Conservation (phyloP, 30 jellyfish, hydroid and myxozoan genomes). For the Rhopilema esculentum region DNA sequence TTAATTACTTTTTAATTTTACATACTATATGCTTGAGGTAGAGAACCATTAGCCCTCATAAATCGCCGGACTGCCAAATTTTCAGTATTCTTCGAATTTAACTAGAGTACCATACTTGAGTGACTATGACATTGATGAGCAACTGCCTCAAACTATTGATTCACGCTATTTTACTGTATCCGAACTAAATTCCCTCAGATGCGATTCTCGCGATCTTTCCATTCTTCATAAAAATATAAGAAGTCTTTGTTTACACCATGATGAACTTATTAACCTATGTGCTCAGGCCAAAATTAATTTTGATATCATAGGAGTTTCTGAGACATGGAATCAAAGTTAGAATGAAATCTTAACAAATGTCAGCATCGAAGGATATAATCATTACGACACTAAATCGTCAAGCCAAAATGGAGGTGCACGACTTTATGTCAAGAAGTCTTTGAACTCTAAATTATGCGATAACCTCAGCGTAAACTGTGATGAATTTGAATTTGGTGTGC, state of each 20-base stretch:
- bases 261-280: conserved; percentile 25
- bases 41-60: too few relatives aligned
- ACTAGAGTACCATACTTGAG: too few relatives aligned
- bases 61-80: too few relatives aligned
- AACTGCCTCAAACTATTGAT: too few relatives aligned
- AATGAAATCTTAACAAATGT: not conserved
- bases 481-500: conserved; percentile 33
- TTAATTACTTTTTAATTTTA: too few relatives aligned
- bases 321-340: conserved; percentile 19
- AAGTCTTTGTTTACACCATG: conserved; percentile 44
- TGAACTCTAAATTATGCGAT: conserved; percentile 1
- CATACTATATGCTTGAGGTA: too few relatives aligned
- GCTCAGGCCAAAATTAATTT: conserved; percentile 15
- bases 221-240: conserved; percentile 37
- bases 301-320: conserved; percentile 63
- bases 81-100: too few relatives aligned
- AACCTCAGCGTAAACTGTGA: not conserved
- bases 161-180: too few relatives aligned
- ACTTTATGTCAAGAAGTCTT: too few relatives aligned
- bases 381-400: too few relatives aligned
- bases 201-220: not conserved
- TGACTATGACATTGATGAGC: too few relatives aligned
- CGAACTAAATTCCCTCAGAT: not conserved
- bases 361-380: not conserved
- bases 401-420: too few relatives aligned